Conservation (phyloP, 2,113 vertebrate species). For the Oenanthe melanoleuca region DNA sequence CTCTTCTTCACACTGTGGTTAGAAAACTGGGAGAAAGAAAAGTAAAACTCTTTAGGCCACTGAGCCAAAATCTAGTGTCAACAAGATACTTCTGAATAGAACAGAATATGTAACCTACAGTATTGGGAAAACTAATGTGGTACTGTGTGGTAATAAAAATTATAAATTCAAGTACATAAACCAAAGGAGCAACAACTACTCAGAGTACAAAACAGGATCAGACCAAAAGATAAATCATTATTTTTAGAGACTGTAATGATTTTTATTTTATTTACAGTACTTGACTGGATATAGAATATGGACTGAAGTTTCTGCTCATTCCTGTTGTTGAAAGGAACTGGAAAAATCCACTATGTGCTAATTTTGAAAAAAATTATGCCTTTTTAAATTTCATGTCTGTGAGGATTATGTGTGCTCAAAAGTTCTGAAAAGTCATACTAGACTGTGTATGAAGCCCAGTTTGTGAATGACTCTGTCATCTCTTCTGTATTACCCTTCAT, state of each 20-base stretch:
- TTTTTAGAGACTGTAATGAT: background rate
- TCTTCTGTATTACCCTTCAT: background rate
- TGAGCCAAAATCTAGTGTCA: background rate
- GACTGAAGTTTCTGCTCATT: background rate
- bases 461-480: background rate
- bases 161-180: background rate
- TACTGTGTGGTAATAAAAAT: background rate
- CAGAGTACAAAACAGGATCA: background rate
- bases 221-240: background rate
- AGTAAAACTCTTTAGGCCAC: slow-evolving; percentile 3
- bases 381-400: background rate
- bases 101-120: background rate
- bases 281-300: background rate
- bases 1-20: slow-evolving; percentile 2
- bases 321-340: background rate
- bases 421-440: background rate
- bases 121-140: background rate
- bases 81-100: background rate
- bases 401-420: background rate
- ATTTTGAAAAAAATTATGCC: background rate
- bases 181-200: background rate
- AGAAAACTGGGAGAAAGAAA: background rate
- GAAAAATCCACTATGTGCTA: rapidly evolving
- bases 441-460: background rate
- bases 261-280: rapidly evolving